Percentiles rank a stretch among this genome's conserved stretches.
These are phyloP conservation scores for Myiozetetes cayanensis DNA, from an alignment of 2,113 vertebrate species.

Conservation along the genomic window DNA sequence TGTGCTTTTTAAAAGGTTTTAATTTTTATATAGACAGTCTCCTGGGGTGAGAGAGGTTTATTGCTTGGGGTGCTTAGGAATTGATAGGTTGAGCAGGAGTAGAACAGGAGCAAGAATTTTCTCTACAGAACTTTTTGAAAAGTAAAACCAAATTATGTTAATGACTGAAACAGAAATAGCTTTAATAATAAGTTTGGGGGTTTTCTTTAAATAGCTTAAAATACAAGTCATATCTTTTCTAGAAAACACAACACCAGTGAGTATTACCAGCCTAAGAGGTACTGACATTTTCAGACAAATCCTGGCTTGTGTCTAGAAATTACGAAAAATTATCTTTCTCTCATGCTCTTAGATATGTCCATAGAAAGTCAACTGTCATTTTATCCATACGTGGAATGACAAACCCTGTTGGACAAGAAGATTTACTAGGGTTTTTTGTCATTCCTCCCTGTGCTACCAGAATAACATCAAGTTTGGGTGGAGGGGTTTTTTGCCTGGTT, in stretches of 20 bases:
- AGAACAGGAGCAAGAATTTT: background rate
- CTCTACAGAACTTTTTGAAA: background rate
- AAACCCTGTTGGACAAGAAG: background rate
- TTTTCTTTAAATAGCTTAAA: background rate
- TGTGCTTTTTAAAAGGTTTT: background rate
- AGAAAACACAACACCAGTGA: background rate
- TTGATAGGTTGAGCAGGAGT: background rate
- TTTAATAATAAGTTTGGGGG: background rate
- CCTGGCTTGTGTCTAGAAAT: background rate
- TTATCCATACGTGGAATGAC: background rate
- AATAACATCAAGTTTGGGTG: background rate
- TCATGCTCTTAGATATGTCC: background rate
- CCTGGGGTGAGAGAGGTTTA: background rate
- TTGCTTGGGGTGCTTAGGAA: background rate
- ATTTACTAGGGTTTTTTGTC: background rate
- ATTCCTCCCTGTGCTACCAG: background rate
- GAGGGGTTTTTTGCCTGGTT: accelerated
- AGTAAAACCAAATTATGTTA: background rate
- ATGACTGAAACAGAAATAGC: background rate
- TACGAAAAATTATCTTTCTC: background rate
- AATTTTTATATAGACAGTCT: background rate
- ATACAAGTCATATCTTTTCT: background rate
- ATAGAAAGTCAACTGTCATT: background rate
- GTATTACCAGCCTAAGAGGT: background rate
- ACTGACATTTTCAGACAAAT: background rate